Base-by-base conservation (phyloP, 30 jellyfish, hydroid and myxozoan genomes). In the Nemopilema nomurai region DNA sequence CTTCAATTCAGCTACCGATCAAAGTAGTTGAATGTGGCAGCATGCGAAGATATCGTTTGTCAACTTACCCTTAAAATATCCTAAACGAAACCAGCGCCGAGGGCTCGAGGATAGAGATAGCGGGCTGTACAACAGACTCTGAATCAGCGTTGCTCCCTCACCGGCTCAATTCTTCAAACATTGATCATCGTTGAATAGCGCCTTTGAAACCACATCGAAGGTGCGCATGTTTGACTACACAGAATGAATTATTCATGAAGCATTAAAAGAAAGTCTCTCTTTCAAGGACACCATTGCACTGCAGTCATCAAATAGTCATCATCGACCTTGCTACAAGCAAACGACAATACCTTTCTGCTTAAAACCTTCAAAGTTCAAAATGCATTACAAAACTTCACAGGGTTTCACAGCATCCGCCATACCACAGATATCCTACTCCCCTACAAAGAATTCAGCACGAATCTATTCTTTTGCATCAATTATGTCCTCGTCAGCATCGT, bases 401-500 rank as follows among this genome's bases (percentile, higher is more conserved):
- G 16, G 16, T 16, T 19, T 9, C 67, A 20, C 67, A 51, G 20
- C 16, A 51, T 51, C 20, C 67, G 20, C 17, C 67, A 51, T 9
- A 51, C 16, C 20, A 9, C 67, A 16, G 20, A 9, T 8, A 18
- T 0, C 21, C 20, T 30, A 63, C n/a, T 63, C 20, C 29, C 73
- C n/a, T 18, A 6, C 20, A 6, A 18, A 18, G 25, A 63, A 6
- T 63, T 8, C 73, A 63, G n/a, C n/a, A 63, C 8, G n/a, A 0
- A 30, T 20, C 73, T 67, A 31, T 67, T 13, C 13, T 41, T 41
- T 3, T 41, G 57, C 57, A 41, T 41, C 13, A 41, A 41, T n/a
- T n/a, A 41, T 13, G 13, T 74, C 71, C 24, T 74, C 84, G 9
- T 74, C 84, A 7, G 71, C 17, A 16, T 32, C 76, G 23, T 32